A percentile compares a stretch with the other conserved stretches of the same genome.
These are phyloP conservation scores for Drosophila aldrichi DNA, from an alignment of 2,888 invertebrate species.

Conservation along the genomic window DNA sequence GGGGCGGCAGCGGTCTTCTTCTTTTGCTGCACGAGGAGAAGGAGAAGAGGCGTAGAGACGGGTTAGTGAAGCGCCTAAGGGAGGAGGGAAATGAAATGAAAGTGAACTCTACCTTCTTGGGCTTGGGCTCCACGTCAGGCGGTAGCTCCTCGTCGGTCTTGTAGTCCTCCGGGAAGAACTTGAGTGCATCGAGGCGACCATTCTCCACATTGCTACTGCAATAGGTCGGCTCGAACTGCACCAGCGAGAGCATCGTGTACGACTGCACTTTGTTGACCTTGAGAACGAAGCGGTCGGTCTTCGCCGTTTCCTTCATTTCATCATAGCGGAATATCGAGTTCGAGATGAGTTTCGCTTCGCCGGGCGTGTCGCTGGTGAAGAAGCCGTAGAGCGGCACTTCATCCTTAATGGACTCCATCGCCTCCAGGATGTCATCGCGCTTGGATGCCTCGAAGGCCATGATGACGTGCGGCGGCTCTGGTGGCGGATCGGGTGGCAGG, in stretches of 20 bases:
- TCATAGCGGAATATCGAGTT: slow-evolving; percentile 88
- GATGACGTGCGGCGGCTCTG: slow-evolving; percentile 88
- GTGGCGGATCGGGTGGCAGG: slow-evolving; percentile 87
- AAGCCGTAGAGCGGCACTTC: slow-evolving; percentile 89
- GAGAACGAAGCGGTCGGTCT: slow-evolving; percentile 89
- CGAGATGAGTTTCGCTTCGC: slow-evolving; percentile 88
- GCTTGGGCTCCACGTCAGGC: slow-evolving; percentile 69
- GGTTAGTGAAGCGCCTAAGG: not conserved
- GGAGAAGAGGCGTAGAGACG: not conserved
- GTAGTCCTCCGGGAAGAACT: slow-evolving; percentile 88
- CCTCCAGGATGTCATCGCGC: slow-evolving; percentile 87
- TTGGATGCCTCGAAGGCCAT: slow-evolving; percentile 90
- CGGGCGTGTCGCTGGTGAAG: slow-evolving; percentile 88
- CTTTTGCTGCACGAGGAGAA: slow-evolving; percentile 14
- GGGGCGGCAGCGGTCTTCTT: not conserved
- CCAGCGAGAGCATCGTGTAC: slow-evolving; percentile 88
- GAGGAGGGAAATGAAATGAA: not conserved
- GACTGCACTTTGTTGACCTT: slow-evolving; percentile 89
- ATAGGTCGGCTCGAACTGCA: slow-evolving; percentile 89
- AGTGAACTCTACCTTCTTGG: slow-evolving; percentile 81
- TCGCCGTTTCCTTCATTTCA: slow-evolving; percentile 29
- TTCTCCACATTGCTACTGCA: slow-evolving; percentile 89
- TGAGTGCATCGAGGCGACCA: slow-evolving; percentile 88
- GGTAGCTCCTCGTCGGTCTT: slow-evolving; percentile 86
- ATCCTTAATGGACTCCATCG: slow-evolving; percentile 86